Conservation (phyloP, 2,797 vertebrate species). For the Phoxinus dragarum region DNA sequence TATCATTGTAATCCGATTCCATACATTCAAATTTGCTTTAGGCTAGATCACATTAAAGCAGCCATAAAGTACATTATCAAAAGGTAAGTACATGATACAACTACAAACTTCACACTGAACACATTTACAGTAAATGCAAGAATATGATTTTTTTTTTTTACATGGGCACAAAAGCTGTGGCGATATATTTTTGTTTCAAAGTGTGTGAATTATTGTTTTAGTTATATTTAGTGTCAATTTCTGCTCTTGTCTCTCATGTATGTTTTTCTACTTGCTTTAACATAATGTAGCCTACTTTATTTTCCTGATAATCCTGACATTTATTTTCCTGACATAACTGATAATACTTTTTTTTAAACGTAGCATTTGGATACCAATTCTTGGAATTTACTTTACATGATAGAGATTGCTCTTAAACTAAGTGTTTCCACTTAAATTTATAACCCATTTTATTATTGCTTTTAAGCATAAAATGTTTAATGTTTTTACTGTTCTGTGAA, state of each 20-base stretch:
- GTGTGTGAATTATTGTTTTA: background rate
- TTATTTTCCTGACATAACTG: no score
- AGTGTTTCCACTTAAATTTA: background rate
- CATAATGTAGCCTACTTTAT: background rate
- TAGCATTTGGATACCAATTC: background rate
- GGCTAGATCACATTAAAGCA: background rate
- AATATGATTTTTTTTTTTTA: background rate
- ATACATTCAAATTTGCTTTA: constrained; percentile 19
- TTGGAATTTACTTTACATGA: background rate
- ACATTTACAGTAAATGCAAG: background rate
- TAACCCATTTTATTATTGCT: background rate
- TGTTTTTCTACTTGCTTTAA: background rate
- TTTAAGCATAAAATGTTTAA: background rate
- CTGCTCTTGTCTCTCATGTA: background rate
- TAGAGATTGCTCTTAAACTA: background rate
- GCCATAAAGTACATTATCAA: background rate
- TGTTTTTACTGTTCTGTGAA: background rate
- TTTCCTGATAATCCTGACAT: background rate
- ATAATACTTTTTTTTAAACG: no score
- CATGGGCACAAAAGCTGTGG: background rate
- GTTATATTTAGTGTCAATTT: background rate
- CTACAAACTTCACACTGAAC: background rate
- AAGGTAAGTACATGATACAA: background rate
- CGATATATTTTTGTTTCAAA: background rate
- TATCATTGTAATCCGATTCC: constrained; percentile 6